Percentiles rank a stretch among this genome's conserved stretches.
Evolutionary conservation across 2,888 invertebrate species (phyloP).

Genomic region (Drosophila neutralis): DNA sequence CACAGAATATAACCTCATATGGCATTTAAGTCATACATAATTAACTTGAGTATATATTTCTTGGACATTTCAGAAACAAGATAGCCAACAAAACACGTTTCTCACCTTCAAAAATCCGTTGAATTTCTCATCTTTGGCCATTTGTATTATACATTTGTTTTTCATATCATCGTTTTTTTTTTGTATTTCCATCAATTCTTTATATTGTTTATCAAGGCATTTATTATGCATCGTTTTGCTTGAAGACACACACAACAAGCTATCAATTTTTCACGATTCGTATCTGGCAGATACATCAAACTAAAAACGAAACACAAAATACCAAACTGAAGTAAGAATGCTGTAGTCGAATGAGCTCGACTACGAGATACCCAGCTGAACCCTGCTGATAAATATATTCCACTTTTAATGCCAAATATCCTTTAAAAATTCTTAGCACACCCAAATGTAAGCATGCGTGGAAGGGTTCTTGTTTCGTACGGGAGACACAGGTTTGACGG

Average conservation of each 20-base stretch:
- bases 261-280: constrained; percentile 71
- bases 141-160: constrained; percentile 24
- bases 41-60: not conserved
- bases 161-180: constrained; percentile 11
- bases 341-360: not conserved
- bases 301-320: constrained; percentile 38
- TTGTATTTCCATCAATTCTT: constrained; percentile 55
- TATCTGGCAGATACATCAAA: constrained; percentile 76
- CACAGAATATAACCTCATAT: not conserved
- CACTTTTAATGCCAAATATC: not conserved
- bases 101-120: constrained; percentile 2
- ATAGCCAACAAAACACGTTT: constrained; percentile 10
- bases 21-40: constrained; percentile 5
- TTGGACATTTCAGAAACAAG: not conserved
- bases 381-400: not conserved
- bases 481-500: not conserved
- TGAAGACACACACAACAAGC: constrained; percentile 57
- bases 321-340: not conserved
- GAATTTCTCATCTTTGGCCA: constrained; percentile 7
- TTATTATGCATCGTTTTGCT: constrained; percentile 76
- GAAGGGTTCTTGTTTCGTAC: not conserved
- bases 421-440: not conserved
- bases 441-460: not conserved
- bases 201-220: constrained; percentile 70
- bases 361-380: not conserved